phyloP scores from a whole-genome alignment of 2,888 invertebrate species.

The Labia minor region DNA sequence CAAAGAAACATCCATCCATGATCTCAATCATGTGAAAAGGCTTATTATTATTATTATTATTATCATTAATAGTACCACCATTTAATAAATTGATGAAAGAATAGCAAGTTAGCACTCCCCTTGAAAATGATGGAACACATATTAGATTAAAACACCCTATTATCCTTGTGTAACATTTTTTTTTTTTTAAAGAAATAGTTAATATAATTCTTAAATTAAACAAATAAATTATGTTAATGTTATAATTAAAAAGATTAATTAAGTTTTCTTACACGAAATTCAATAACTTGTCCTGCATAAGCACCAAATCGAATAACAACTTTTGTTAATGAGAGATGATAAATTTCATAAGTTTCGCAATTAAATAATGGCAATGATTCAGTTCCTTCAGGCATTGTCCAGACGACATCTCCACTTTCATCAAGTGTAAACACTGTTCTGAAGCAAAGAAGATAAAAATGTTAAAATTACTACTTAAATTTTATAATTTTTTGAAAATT shows the following conservation, averaged over 20 bases:
- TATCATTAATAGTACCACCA: too few relatives aligned
- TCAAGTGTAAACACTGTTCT: slow-evolving; percentile 44
- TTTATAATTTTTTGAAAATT: too few relatives aligned
- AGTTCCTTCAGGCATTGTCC: slow-evolving; percentile 47
- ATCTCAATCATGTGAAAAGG: too few relatives aligned
- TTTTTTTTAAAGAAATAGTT: neutral
- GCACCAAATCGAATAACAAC: slow-evolving; percentile 48
- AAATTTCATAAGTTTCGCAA: slow-evolving; percentile 56
- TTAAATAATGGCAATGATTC: slow-evolving; percentile 49
- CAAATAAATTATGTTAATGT: slow-evolving; percentile 32
- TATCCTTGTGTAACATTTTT: too few relatives aligned
- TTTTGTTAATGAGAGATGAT: slow-evolving; percentile 33
- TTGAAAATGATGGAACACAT: too few relatives aligned
- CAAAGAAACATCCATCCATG: too few relatives aligned
- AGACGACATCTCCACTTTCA: slow-evolving; percentile 51
- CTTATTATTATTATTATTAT: too few relatives aligned
- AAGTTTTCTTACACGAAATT: slow-evolving; percentile 45
- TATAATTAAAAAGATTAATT: too few relatives aligned
- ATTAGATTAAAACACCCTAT: too few relatives aligned
- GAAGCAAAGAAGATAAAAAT: too few relatives aligned
- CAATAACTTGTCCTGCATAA: slow-evolving; percentile 53
- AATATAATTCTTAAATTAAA: neutral
- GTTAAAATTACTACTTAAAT: slow-evolving; percentile 4
- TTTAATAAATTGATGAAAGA: too few relatives aligned
- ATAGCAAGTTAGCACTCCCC: too few relatives aligned